Conservation (phyloP, 2,888 invertebrate species). For the Agrochola lota region DNA sequence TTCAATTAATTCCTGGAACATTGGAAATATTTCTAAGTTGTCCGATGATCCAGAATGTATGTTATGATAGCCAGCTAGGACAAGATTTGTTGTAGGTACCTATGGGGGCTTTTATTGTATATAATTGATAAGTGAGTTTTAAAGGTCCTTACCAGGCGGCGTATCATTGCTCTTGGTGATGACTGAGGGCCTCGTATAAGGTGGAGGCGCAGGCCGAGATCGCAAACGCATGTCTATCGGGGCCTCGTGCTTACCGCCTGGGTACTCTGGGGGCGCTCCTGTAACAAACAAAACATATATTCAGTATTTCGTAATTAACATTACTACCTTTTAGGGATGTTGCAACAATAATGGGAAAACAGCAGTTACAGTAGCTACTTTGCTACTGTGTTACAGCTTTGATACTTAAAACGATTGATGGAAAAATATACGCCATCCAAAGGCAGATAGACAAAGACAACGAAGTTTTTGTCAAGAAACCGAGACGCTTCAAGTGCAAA, state of each 20-base stretch:
- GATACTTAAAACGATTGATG: background rate
- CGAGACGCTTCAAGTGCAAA: background rate
- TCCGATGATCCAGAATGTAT: no score
- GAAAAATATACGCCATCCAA: background rate
- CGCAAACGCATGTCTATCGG: constrained; percentile 92
- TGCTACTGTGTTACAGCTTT: background rate
- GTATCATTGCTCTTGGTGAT: constrained; percentile 90
- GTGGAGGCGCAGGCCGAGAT: constrained; percentile 91
- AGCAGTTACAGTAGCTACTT: background rate
- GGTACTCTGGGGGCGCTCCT: constrained; percentile 85
- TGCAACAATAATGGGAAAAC: background rate
- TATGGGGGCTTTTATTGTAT: background rate
- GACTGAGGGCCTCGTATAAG: constrained; percentile 92
- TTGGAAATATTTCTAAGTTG: background rate
- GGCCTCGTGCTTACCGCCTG: constrained; percentile 84
- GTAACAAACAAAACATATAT: constrained; percentile 49
- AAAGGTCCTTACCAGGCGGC: constrained; percentile 80
- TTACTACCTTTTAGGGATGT: background rate
- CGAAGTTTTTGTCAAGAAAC: background rate
- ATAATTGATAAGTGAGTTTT: background rate
- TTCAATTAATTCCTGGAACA: background rate
- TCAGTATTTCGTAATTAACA: background rate
- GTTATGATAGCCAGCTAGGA: background rate
- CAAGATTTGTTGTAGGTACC: background rate
- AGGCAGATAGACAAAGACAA: background rate